These are phyloP conservation scores for Dryobota labecula DNA, from an alignment of 2,888 invertebrate species.

Conservation along the genomic window DNA sequence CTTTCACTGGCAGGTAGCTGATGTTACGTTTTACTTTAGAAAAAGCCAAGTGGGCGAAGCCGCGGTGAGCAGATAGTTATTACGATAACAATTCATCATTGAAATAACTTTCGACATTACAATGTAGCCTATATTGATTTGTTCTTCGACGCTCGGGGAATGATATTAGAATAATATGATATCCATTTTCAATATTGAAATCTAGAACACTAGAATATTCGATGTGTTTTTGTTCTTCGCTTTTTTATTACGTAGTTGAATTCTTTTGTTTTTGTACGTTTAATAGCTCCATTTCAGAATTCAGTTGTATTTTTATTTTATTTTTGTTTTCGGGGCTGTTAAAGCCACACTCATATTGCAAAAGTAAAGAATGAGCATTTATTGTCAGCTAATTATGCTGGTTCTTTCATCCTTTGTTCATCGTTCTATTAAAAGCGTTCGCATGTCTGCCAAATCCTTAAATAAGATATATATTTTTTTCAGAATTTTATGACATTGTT, in stretches of 20 bases:
- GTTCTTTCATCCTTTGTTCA: neutral
- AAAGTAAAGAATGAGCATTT: neutral
- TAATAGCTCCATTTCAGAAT: neutral
- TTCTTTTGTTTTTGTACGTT: slow-evolving; percentile 20
- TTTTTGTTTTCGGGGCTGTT: neutral
- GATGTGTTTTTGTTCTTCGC: neutral
- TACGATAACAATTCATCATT: slow-evolving; percentile 10
- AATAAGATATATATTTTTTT: too few species aligned
- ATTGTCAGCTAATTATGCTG: neutral
- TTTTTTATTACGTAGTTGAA: neutral
- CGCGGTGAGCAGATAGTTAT: too few species aligned
- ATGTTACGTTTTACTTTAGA: too few species aligned
- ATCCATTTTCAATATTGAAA: slow-evolving; percentile 35
- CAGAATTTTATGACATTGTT: too few species aligned
- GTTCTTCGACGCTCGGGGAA: slow-evolving; percentile 5
- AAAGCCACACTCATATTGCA: neutral
- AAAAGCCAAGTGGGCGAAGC: too few species aligned
- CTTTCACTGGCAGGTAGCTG: too few species aligned
- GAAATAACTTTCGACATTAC: neutral
- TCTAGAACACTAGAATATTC: slow-evolving; percentile 24
- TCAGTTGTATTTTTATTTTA: neutral
- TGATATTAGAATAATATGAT: slow-evolving; percentile 17
- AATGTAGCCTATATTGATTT: slow-evolving; percentile 18
- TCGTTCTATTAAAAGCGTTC: too few species aligned
- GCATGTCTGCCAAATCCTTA: too few species aligned